Conservation (phyloP, 1,140 invertebrate species). For the Tribolium madens region DNA sequence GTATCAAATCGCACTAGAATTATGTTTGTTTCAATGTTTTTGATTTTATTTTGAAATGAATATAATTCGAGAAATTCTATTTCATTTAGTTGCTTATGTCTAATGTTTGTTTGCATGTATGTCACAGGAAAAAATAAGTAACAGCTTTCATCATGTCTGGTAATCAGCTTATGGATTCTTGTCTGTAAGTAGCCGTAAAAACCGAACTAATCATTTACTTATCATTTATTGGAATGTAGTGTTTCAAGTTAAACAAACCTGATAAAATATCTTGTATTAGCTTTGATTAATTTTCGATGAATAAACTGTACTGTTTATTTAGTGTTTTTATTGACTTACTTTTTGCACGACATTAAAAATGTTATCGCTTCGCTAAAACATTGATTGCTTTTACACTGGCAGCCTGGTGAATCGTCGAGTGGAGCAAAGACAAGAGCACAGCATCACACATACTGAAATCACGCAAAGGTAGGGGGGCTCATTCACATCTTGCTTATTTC, state of each 20-base stretch:
- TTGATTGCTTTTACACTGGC: slow-evolving; percentile 62
- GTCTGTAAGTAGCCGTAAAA: slow-evolving; percentile 63
- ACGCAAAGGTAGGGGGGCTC: slow-evolving; percentile 73
- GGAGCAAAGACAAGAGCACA: slow-evolving; percentile 77
- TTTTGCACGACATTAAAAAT: slow-evolving; percentile 21
- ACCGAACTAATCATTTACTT: slow-evolving; percentile 10
- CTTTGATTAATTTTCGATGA: slow-evolving; percentile 11
- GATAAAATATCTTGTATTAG: slow-evolving; percentile 1
- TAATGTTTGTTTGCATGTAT: slow-evolving; percentile 64
- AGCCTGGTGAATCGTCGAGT: slow-evolving; percentile 78
- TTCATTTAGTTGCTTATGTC: slow-evolving; percentile 56
- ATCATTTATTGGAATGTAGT: slow-evolving; percentile 29
- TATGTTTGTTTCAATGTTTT: slow-evolving; percentile 19
- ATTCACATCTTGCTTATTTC: slow-evolving; percentile 31
- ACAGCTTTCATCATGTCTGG: slow-evolving; percentile 63
- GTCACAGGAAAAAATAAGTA: slow-evolving; percentile 59
- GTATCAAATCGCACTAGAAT: slow-evolving; percentile 45
- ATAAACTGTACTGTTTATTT: not conserved
- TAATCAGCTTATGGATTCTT: slow-evolving; percentile 66
- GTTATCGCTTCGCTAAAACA: slow-evolving; percentile 56
- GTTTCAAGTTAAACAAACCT: not conserved
- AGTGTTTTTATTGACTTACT: not conserved
- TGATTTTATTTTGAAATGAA: slow-evolving; percentile 47
- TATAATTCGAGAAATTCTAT: not conserved
- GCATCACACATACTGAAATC: slow-evolving; percentile 77